phyloP scores from a whole-genome alignment of 2,888 invertebrate species.

The Trichopria drosophilae region DNA sequence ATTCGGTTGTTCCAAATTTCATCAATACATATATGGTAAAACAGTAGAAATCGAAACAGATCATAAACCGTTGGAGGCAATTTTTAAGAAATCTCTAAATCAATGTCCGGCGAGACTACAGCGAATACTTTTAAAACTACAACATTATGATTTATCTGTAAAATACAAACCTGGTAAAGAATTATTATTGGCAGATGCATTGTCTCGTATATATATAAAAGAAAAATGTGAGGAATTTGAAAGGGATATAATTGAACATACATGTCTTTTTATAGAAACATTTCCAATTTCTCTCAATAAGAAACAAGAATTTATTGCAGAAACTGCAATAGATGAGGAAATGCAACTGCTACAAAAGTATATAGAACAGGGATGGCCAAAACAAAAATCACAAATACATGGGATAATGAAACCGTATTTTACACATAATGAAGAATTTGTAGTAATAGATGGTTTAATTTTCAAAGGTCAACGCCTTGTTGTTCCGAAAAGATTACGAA shows the following conservation, averaged over 20 bases:
- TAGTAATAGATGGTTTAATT: conserved; percentile 27
- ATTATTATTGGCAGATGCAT: conserved; percentile 43
- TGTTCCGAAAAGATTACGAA: conserved; percentile 31
- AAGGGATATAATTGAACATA: conserved; percentile 20
- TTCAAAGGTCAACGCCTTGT: conserved; percentile 32
- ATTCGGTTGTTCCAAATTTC: conserved; percentile 46
- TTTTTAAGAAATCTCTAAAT: conserved; percentile 40
- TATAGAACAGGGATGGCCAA: conserved; percentile 27
- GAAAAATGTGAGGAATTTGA: conserved; percentile 11
- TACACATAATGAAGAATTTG: conserved; percentile 20
- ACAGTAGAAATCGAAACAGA: conserved; percentile 39
- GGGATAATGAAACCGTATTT: conserved; percentile 10
- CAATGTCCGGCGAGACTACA: conserved; percentile 28
- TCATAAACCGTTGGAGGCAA: conserved; percentile 46
- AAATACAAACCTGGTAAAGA: conserved; percentile 42
- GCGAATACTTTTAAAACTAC: conserved; percentile 22
- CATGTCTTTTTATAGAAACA: conserved; percentile 16
- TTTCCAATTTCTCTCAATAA: conserved; percentile 22
- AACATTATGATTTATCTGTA: conserved; percentile 31
- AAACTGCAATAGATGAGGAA: conserved; percentile 32
- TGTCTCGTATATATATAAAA: conserved; percentile 38
- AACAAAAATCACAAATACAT: not conserved
- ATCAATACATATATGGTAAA: conserved; percentile 46
- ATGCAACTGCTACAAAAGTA: conserved; percentile 34
- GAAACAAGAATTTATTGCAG: conserved; percentile 7